These are phyloP conservation scores for Drosophila bipectinata DNA, from an alignment of 1,140 invertebrate species.

Conservation along the genomic window DNA sequence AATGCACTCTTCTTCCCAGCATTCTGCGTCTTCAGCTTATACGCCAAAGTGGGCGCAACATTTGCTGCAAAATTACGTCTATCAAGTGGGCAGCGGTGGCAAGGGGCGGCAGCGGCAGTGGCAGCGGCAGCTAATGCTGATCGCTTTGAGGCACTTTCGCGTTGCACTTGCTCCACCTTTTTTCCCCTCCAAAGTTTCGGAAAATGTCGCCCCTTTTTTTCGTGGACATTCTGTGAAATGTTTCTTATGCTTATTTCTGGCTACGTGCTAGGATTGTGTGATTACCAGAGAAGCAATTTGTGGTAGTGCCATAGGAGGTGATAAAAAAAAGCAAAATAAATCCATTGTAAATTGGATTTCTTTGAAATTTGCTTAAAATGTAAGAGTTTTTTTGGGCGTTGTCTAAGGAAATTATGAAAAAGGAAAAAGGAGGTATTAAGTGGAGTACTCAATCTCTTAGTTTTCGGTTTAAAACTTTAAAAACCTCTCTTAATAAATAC, in stretches of 20 bases:
- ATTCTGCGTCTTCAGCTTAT: constrained; percentile 14
- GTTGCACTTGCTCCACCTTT: constrained; percentile 24
- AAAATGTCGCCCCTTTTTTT: constrained; percentile 25
- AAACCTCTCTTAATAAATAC: neutral
- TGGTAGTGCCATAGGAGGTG: neutral
- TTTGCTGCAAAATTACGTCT: constrained; percentile 62
- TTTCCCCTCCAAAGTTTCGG: neutral
- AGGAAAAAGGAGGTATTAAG: neutral
- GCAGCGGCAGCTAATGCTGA: constrained; percentile 52
- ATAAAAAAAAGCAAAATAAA: constrained; percentile 12
- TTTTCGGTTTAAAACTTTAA: neutral
- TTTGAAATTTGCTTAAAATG: neutral
- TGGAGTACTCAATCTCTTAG: constrained; percentile 1
- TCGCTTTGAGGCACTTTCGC: constrained; percentile 71
- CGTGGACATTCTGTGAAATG: constrained; percentile 48
- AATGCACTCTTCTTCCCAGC: constrained; percentile 66
- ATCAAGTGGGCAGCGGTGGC: constrained; percentile 53
- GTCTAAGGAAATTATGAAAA: no score
- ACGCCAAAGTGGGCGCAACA: constrained; percentile 23
- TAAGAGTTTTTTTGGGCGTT: neutral
- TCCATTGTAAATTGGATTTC: neutral
- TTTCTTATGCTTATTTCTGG: constrained; percentile 64
- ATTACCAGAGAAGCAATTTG: constrained; percentile 24
- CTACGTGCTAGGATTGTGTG: constrained; percentile 50
- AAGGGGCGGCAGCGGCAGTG: neutral